These are phyloP conservation scores for Tapirus indicus DNA, from an alignment of 2,797 vertebrate species.

Conservation along the genomic window DNA sequence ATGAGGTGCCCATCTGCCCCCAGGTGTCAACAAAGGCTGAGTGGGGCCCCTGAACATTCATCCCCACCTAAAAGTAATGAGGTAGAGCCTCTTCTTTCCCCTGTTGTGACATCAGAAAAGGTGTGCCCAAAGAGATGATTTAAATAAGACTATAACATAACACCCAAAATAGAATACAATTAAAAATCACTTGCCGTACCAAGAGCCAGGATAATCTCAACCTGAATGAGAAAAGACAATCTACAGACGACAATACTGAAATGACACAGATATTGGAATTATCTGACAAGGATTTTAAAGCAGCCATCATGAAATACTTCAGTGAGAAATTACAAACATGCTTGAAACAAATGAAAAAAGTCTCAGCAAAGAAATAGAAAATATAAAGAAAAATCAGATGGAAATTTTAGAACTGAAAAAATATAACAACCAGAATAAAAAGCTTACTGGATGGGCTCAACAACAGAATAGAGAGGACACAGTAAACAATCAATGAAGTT, in stretches of 20 bases:
- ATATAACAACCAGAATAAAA: not conserved
- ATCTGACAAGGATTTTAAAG: conserved; percentile 49
- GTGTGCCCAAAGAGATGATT: not conserved
- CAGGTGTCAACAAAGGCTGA: not conserved
- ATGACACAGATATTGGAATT: conserved; percentile 43
- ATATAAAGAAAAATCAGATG: conserved; percentile 34
- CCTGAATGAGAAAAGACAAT: conserved; percentile 25
- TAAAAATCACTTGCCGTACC: conserved; percentile 3
- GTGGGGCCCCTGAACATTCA: not conserved
- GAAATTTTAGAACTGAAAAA: conserved; percentile 60
- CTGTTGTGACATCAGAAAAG: not conserved
- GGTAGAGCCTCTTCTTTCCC: not conserved
- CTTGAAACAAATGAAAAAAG: conserved; percentile 56
- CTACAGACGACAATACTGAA: conserved; percentile 24
- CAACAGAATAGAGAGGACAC: not conserved
- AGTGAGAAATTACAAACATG: not conserved
- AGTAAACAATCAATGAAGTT: conserved; percentile 3
- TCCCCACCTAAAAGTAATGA: not conserved
- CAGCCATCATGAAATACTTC: conserved; percentile 25
- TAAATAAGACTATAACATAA: conserved; percentile 17
- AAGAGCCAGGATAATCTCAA: conserved; percentile 19
- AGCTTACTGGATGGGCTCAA: not conserved
- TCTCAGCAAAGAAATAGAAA: not conserved
- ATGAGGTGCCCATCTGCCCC: not conserved
- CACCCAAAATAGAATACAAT: not conserved